Base-by-base conservation (phyloP, 2,797 vertebrate species). In the Rhinatrema bivittatum region DNA sequence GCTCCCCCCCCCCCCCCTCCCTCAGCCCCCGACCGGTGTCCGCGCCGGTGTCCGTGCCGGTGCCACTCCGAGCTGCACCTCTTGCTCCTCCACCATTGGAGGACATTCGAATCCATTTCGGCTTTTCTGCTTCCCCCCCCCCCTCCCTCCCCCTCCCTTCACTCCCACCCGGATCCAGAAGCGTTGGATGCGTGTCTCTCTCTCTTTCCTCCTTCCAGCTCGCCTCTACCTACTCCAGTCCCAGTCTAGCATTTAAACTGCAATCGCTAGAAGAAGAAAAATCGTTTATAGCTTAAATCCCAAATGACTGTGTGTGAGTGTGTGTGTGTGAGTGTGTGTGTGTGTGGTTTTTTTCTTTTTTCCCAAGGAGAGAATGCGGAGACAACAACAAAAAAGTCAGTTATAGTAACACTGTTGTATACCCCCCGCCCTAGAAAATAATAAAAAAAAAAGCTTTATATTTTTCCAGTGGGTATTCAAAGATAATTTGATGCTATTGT, bases 401-500 rank as follows among this genome's bases (percentile, higher is more conserved):
- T 91, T 91, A 87, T 82, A 88, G 82, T 82, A 87, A 89, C 85
- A 83, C 83, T 85, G 87, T 91, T 89, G 89, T 86, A 82, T 87
- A 84, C 88, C 82, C 88, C n/a, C 88, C 87, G 87, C 87, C 88
- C 80, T 75, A 91, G 87, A 92, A 89, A 90, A 91, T 86, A 89
- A 82, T n/a, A 85, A 87, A 91, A 80, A 87, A 89, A 90, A 93
- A 92, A 91, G 91, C 93, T 93, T 95, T 96, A 91, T 95, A 91
- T 93, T 98, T 92, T 90, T 96, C 93, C 93, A 91, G 85, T 87
- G 91, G 89, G 89, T 91, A 93, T 95, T 96, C 93, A 96, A 88
- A 93, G 91, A 98, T 96, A 97, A 98, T 98, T 97, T 98, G 91
- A 96, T 93, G 92, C 91, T 86, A 97, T 98, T 98, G 95, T 98